phyloP scores from a whole-genome alignment of 2,113 vertebrate genomes.

The Prunella fulvescens region DNA sequence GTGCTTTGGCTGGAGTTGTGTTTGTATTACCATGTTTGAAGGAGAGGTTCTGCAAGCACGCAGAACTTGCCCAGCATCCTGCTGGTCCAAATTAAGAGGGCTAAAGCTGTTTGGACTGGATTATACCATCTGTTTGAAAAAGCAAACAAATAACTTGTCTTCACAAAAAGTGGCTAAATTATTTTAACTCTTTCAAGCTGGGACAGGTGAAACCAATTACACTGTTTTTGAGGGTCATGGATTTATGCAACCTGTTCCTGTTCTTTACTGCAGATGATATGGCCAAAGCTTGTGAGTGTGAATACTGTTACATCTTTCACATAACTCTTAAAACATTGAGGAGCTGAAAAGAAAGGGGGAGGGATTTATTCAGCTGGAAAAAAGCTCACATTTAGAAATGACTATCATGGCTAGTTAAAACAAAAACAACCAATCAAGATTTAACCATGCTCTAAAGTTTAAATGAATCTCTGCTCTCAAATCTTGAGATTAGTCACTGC shows the following conservation, averaged over 20 bases:
- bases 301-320: neutral
- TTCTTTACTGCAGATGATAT: neutral
- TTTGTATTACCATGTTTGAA: neutral
- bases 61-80: neutral
- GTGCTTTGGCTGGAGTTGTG: neutral
- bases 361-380: neutral
- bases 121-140: neutral
- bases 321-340: neutral
- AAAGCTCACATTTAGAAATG: neutral
- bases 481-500: neutral
- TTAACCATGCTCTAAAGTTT: neutral
- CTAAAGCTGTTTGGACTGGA: neutral
- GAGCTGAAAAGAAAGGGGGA: neutral
- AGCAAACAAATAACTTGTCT: neutral
- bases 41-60: neutral
- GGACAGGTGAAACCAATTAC: neutral
- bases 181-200: neutral
- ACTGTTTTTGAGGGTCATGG: neutral
- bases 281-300: neutral
- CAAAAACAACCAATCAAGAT: neutral
- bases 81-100: neutral
- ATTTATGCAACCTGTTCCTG: neutral
- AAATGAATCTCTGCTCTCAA: neutral
- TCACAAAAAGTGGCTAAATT: neutral
- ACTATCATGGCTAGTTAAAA: neutral